These are phyloP conservation scores for Bombus polaris DNA, from an alignment of 1,140 invertebrate species.

Conservation along the genomic window DNA sequence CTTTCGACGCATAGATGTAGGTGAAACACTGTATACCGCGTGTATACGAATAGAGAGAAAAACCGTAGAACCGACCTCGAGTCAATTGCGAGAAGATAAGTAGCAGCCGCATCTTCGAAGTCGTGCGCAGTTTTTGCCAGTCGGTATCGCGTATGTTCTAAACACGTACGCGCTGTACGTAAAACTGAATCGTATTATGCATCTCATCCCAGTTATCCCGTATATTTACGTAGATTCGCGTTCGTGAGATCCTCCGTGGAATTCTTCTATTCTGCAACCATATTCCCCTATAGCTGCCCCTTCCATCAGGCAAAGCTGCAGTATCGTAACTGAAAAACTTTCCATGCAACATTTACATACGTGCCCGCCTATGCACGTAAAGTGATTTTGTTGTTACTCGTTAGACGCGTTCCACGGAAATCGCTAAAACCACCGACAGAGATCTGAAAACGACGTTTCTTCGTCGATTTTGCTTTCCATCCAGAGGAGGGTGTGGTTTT, in stretches of 20 bases:
- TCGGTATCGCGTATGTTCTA: background rate
- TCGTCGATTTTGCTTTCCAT: no score
- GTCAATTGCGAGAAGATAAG: conserved; percentile 6
- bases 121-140: background rate
- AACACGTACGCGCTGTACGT: background rate
- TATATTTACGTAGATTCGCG: conserved; percentile 47
- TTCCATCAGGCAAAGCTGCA: background rate
- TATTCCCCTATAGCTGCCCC: background rate
- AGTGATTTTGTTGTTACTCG: conserved; percentile 20
- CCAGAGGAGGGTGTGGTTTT: no score
- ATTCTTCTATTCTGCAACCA: conserved; percentile 6
- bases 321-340: conserved; percentile 37
- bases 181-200: conserved; percentile 10
- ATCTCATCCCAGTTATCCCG: conserved; percentile 25
- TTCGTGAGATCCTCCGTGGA: conserved; percentile 14
- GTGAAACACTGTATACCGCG: background rate
- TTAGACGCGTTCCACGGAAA: conserved; percentile 1
- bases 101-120: background rate
- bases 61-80: background rate
- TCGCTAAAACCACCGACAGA: background rate
- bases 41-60: background rate
- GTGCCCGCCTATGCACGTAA: background rate
- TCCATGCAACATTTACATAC: background rate
- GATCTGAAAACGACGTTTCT: background rate
- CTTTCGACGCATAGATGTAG: background rate